Evolutionary conservation across 2,888 invertebrate species (phyloP).

Genomic region (Adelognathus sp.): DNA sequence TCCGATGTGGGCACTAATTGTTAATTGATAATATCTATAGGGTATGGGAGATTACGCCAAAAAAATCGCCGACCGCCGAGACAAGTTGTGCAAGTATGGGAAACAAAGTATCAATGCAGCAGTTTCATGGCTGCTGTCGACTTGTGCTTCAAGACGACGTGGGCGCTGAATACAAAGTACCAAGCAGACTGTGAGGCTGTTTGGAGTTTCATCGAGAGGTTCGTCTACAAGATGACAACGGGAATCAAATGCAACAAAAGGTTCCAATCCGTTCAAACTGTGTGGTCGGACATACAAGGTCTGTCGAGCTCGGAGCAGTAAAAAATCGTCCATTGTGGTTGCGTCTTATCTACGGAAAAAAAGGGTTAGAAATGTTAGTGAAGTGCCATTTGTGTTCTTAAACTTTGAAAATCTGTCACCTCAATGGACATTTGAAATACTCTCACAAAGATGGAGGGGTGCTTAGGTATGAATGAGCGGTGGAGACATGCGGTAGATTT

Average conservation of each 20-base stretch:
- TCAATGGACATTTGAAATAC: background rate
- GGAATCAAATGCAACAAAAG: background rate
- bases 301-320: background rate
- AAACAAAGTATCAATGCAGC: slow-evolving; percentile 23
- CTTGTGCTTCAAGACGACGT: slow-evolving; percentile 32
- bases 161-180: slow-evolving; percentile 32
- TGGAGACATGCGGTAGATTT: background rate
- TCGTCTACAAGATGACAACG: slow-evolving; percentile 18
- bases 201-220: slow-evolving; percentile 34
- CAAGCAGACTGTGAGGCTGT: slow-evolving; percentile 25
- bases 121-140: slow-evolving; percentile 29
- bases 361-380: slow-evolving; percentile 13
- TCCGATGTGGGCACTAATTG: too few relatives aligned
- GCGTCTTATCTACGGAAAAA: background rate
- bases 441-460: background rate
- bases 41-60: too few relatives aligned
- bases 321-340: background rate
- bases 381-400: background rate
- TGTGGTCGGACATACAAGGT: slow-evolving; percentile 26
- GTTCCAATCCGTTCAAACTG: background rate
- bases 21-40: too few relatives aligned
- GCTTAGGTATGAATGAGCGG: background rate
- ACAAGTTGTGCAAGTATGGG: too few relatives aligned
- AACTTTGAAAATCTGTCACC: background rate
- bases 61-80: too few relatives aligned